These are phyloP conservation scores for Aphidoletes aphidimyza DNA, from an alignment of 2,888 invertebrate genomes.

Conservation along the genomic window DNA sequence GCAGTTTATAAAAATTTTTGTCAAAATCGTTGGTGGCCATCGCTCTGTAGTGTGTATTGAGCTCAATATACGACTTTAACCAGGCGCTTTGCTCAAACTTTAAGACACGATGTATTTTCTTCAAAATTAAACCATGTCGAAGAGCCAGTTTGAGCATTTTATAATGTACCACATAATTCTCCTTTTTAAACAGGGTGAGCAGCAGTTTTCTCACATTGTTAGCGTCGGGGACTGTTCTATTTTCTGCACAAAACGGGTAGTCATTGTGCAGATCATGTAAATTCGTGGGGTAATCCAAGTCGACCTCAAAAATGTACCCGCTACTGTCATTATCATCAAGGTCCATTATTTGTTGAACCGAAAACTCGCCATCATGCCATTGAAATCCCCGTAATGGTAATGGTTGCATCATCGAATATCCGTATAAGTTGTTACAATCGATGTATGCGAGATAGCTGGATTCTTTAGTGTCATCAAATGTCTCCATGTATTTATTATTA, in stretches of 20 bases:
- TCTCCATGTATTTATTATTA: background rate
- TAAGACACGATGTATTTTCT: slow-evolving; percentile 60
- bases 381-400: slow-evolving; percentile 61
- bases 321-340: slow-evolving; percentile 57
- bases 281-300: slow-evolving; percentile 57
- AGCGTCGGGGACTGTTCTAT: slow-evolving; percentile 56
- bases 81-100: slow-evolving; percentile 61
- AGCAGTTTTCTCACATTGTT: slow-evolving; percentile 58
- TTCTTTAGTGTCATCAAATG: background rate
- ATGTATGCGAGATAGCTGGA: slow-evolving; percentile 61
- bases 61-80: slow-evolving; percentile 59
- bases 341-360: slow-evolving; percentile 51
- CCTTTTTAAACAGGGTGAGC: slow-evolving; percentile 58
- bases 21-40: slow-evolving; percentile 62
- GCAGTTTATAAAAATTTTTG: slow-evolving; percentile 59
- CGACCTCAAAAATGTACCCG: slow-evolving; percentile 61
- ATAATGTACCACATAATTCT: slow-evolving; percentile 59
- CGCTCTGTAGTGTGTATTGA: slow-evolving; percentile 61
- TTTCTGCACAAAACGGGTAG: background rate
- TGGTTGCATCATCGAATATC: slow-evolving; percentile 61
- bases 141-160: slow-evolving; percentile 59
- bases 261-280: slow-evolving; percentile 59
- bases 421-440: slow-evolving; percentile 63
- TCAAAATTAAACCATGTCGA: slow-evolving; percentile 59
- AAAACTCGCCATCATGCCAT: slow-evolving; percentile 59